Evolutionary conservation across 2,113 vertebrate species (phyloP), one percentile per base, ranked within the genome.

Genomic region (Pica pica): DNA sequence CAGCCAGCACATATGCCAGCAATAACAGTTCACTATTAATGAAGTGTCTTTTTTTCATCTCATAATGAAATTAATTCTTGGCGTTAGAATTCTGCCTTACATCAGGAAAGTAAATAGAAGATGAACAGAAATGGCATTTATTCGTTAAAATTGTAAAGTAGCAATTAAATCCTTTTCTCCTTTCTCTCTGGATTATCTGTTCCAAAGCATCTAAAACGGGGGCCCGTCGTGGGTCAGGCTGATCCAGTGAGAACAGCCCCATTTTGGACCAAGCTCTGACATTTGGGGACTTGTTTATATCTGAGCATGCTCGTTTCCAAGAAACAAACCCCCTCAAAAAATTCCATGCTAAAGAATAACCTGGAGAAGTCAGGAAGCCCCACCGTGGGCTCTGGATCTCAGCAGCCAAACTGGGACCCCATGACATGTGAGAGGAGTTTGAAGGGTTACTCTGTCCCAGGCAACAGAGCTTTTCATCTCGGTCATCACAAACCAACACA

Each of bases 21-120:
- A 89, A 35, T 94, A 96, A 93, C 92, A 95, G 90, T 64, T 94
- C 93, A 81, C 90, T 87, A 90, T 94, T 97, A 96, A 97, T 96
- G 94, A 94, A 95, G 85, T 90, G 83, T 71, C 79, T 95, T 95
- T 95, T 96, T 96, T 93, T 81, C 82, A 90, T 85, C 92, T 91
- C 31, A 1, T 83, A 93, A 90, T 87, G 85, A 95, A 95, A 90
- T 96, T 94, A 94, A 87, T 92, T 94, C 92, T 89, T 95, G 93
- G 94, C 76, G 17, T 93, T 92, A 93, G 68, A 94, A 67, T 64
- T 80, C 90, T 90, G 88, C 94, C 79, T 95, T 94, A 76, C 68
- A 84, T 94, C 21, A 52, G 65, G 60, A 94, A 90, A 96, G 69
- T 75, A 96, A 97, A 93, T 42, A 96, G 80, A 95, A 93, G 67